phyloP scores from a whole-genome alignment of 2,888 invertebrate genomes.

The Diarsia rubi region DNA sequence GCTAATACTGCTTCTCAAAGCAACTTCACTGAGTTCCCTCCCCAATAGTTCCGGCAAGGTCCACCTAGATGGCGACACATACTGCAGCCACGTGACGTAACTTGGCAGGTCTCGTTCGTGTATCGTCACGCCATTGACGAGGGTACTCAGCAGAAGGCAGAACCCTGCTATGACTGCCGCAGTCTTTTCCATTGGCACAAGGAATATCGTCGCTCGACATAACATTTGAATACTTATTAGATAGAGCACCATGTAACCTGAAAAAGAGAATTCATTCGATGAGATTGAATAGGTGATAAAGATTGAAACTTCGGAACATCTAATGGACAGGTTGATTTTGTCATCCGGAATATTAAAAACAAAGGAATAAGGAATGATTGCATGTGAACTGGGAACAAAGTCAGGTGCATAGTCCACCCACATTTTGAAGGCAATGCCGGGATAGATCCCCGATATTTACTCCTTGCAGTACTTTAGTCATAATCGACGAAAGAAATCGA shows the following conservation, averaged over 20 bases:
- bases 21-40: constrained; percentile 92
- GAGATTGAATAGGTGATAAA: not conserved
- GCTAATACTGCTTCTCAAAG: constrained; percentile 90
- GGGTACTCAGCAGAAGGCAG: constrained; percentile 91
- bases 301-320: not conserved
- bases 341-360: not conserved
- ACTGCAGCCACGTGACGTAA: constrained; percentile 92
- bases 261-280: not conserved
- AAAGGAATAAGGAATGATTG: no score
- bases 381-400: not conserved
- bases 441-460: not conserved
- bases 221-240: constrained; percentile 93
- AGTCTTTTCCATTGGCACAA: constrained; percentile 92
- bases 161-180: constrained; percentile 92
- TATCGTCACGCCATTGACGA: constrained; percentile 93
- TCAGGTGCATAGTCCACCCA: not conserved
- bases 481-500: not conserved
- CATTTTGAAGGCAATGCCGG: not conserved
- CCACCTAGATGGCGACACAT: constrained; percentile 94
- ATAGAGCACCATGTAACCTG: constrained; percentile 94
- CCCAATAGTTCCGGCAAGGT: constrained; percentile 92
- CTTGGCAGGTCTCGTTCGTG: constrained; percentile 93
- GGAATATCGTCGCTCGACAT: constrained; percentile 92
- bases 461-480: not conserved
- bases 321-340: not conserved